Conservation (phyloP, 2,797 vertebrate species). For the Danio albolineatus region DNA sequence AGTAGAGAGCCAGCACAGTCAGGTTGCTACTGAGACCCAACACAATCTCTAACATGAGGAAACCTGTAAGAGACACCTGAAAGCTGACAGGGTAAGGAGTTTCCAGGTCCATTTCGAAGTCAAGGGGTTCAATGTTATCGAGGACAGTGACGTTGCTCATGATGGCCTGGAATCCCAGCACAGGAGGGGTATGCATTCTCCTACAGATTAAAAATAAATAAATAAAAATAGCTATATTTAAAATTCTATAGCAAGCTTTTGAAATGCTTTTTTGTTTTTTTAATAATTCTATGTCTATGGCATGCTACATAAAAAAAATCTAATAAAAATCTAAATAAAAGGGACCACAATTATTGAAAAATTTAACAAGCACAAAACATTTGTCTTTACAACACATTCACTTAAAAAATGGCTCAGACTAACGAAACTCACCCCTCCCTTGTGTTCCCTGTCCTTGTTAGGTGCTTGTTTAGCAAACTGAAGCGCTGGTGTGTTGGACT, state of each 20-base stretch:
- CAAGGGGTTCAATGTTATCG: constrained; percentile 90
- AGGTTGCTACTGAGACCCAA: constrained; percentile 98
- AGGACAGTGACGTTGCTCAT: constrained; percentile 94
- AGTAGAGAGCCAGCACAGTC: constrained; percentile 97
- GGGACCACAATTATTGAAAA: not conserved
- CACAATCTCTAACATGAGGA: constrained; percentile 97
- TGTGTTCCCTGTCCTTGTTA: constrained; percentile 73
- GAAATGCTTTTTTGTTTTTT: not conserved
- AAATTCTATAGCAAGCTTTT: not conserved
- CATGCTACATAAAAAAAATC: not conserved
- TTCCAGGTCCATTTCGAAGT: constrained; percentile 88
- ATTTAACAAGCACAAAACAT: not conserved
- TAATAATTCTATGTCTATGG: not conserved
- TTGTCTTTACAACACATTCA: not conserved
- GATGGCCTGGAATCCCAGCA: constrained; percentile 91
- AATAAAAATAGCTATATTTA: not conserved
- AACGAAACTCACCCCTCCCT: constrained; percentile 76
- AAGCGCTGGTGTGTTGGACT: constrained; percentile 70
- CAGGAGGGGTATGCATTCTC: constrained; percentile 82
- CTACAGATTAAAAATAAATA: constrained; percentile 72
- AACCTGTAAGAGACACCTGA: constrained; percentile 95
- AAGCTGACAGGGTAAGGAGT: constrained; percentile 90
- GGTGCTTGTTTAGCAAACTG: constrained; percentile 72
- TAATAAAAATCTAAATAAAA: not conserved
- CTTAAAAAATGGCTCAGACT: not conserved